Conservation (phyloP, 2,888 invertebrate genomes). For the Stenchaetothrips biformis region DNA sequence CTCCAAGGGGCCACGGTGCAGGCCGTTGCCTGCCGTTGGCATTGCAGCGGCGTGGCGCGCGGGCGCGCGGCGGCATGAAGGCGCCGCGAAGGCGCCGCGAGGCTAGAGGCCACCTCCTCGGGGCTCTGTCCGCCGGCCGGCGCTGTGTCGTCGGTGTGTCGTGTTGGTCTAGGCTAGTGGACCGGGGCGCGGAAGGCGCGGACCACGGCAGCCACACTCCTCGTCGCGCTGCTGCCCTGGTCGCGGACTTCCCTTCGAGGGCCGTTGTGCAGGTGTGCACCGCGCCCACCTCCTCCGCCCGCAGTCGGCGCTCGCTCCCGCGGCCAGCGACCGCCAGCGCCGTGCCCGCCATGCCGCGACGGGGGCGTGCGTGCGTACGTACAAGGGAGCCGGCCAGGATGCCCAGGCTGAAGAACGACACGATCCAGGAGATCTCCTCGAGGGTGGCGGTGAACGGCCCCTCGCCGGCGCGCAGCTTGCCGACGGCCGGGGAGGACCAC, state of each 20-base stretch:
- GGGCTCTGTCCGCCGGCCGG: neutral
- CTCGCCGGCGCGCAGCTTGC: slow-evolving; percentile 13
- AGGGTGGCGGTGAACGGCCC: neutral
- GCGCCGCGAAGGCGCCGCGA: neutral
- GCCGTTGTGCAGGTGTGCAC: neutral
- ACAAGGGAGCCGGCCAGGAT: slow-evolving; percentile 18
- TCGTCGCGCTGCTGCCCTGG: neutral
- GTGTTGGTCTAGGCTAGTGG: neutral
- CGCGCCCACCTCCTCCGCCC: neutral
- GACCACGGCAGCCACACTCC: neutral
- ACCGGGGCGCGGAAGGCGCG: neutral
- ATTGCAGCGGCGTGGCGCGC: too few relatives aligned
- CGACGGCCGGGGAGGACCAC: slow-evolving; percentile 2
- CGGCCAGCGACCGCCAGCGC: neutral
- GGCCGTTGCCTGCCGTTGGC: too few relatives aligned
- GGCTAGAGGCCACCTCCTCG: neutral
- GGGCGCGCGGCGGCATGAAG: too few relatives aligned
- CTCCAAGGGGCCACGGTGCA: too few relatives aligned
- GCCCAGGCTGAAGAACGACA: slow-evolving; percentile 19
- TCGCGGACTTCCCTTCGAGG: neutral
- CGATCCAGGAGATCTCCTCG: slow-evolving; percentile 2
- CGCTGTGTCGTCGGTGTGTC: too few relatives aligned
- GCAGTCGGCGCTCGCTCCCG: neutral
- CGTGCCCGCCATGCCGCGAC: too few relatives aligned
- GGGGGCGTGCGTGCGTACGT: neutral